Evolutionary conservation across 2,113 vertebrate genomes (phyloP).

Genomic region (Zingel zingel): DNA sequence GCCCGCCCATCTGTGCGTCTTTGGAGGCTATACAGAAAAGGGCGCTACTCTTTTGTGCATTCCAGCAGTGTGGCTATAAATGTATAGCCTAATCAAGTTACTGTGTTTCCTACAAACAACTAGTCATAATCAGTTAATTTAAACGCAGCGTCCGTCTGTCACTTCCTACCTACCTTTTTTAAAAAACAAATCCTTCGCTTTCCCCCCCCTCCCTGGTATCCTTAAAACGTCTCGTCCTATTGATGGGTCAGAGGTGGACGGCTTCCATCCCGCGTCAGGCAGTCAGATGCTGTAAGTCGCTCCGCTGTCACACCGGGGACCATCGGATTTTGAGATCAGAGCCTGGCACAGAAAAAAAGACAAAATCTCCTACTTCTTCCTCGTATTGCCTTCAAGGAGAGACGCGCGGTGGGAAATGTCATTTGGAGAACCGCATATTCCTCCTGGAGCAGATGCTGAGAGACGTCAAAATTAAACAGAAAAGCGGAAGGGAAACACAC

Average conservation of each 20-base stretch:
- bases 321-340: not conserved
- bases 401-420: not conserved
- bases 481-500: not conserved
- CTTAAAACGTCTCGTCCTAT: not conserved
- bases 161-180: not conserved
- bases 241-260: slow-evolving; percentile 24
- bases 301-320: slow-evolving; percentile 11
- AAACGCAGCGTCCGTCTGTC: not conserved
- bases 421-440: slow-evolving; percentile 3
- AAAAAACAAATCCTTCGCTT: not conserved
- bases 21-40: not conserved
- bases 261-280: slow-evolving; percentile 13
- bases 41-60: not conserved
- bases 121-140: not conserved
- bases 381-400: not conserved
- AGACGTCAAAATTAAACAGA: not conserved
- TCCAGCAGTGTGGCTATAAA: not conserved
- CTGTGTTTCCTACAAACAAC: not conserved
- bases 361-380: not conserved
- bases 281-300: not conserved
- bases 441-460: slow-evolving; percentile 1
- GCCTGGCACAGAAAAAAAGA: not conserved
- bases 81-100: not conserved
- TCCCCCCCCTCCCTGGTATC: not conserved
- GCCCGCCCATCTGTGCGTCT: not conserved